Conservation (phyloP, 35 echinoderm and acorn worm species). For the Lytechinus variegatus region DNA sequence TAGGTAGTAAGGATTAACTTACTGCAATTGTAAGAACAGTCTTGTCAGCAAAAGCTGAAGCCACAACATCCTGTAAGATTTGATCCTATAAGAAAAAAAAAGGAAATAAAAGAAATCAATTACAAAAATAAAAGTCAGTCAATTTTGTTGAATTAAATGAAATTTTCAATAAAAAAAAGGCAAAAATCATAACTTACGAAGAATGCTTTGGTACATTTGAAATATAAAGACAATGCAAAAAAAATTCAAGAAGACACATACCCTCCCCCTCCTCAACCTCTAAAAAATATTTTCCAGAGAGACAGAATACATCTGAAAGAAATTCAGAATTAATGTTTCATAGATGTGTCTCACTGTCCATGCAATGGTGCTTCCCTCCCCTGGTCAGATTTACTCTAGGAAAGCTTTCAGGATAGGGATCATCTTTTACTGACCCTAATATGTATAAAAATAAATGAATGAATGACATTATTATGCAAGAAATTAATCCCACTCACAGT, state of each 20-base stretch:
- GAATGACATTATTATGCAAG: not conserved
- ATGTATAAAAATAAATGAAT: not conserved
- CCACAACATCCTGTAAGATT: slow-evolving; percentile 76
- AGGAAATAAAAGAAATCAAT: not conserved
- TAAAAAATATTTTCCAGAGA: too few relatives aligned
- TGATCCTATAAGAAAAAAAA: slow-evolving; percentile 55
- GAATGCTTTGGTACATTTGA: not conserved
- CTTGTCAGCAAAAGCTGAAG: slow-evolving; percentile 62
- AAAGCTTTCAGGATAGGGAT: not conserved
- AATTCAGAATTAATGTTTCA: too few relatives aligned
- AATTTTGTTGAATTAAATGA: not conserved
- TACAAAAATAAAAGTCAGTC: not conserved
- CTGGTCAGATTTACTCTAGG: too few relatives aligned
- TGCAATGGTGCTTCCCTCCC: too few relatives aligned
- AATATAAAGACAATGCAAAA: not conserved
- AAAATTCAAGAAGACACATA: too few relatives aligned
- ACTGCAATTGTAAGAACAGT: slow-evolving; percentile 81
- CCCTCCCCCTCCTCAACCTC: too few relatives aligned
- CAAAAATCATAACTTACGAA: not conserved
- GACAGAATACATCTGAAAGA: too few relatives aligned
- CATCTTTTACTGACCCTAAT: not conserved
- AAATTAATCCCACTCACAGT: slow-evolving; percentile 70
- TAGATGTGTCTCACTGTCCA: too few relatives aligned
- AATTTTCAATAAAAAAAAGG: not conserved
- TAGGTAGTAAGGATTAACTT: slow-evolving; percentile 43